These are phyloP conservation scores for Camelus bactrianus DNA, from an alignment of 2,113 vertebrate species.

Conservation along the genomic window DNA sequence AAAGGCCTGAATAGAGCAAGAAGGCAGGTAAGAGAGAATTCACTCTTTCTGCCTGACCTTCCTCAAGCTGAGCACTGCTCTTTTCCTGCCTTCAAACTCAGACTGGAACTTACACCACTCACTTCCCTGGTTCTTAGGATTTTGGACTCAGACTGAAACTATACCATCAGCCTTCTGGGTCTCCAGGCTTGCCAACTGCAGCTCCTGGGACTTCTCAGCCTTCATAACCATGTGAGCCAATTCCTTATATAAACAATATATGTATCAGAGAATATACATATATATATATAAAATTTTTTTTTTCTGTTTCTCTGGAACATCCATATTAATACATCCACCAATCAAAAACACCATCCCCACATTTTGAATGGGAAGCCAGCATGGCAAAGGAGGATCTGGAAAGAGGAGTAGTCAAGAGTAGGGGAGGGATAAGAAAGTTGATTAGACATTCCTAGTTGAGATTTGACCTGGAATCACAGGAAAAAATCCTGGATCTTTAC, in stretches of 20 bases:
- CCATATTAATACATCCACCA: not conserved
- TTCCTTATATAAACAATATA: not conserved
- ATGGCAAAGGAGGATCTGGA: not conserved
- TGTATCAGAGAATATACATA: not conserved
- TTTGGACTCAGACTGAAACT: not conserved
- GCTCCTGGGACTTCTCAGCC: not conserved
- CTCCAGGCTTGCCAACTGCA: not conserved
- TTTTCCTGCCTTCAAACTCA: not conserved
- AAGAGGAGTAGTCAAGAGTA: not conserved
- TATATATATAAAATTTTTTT: not conserved
- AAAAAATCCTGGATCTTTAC: not conserved
- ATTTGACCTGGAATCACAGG: not conserved
- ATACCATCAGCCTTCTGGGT: not conserved
- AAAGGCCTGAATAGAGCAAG: not conserved
- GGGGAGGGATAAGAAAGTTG: not conserved
- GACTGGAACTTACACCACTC: not conserved
- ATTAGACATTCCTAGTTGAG: not conserved
- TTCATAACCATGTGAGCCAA: not conserved
- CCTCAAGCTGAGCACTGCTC: not conserved
- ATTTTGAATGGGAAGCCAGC: not conserved
- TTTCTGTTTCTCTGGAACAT: conserved; percentile 3
- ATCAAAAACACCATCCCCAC: not conserved
- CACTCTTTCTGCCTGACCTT: not conserved
- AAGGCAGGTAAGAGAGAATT: not conserved
- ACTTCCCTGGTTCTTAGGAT: not conserved